A percentile compares a stretch with the other conserved stretches of the same genome.
These are phyloP conservation scores for Chelon labrosus DNA, from an alignment of 2,797 vertebrate species.

Conservation along the genomic window DNA sequence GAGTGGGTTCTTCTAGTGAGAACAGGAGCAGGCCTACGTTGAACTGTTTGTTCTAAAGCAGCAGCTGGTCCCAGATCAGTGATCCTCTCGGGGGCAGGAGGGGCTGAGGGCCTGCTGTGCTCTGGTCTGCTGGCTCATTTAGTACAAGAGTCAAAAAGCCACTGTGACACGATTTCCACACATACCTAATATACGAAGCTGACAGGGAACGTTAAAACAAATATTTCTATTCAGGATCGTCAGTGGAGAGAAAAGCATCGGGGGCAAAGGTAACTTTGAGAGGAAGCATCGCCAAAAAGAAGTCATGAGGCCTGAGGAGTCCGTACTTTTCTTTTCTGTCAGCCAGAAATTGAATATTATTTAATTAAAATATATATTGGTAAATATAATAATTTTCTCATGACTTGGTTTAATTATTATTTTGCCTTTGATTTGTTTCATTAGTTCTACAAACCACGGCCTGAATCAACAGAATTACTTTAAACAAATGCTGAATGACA, in stretches of 20 bases:
- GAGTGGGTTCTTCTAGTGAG: constrained; percentile 14
- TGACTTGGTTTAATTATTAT: no score
- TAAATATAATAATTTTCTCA: no score
- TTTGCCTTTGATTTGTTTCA: no score
- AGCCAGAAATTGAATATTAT: neutral
- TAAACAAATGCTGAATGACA: no score
- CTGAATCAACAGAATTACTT: no score
- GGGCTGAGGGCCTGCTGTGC: constrained; percentile 45
- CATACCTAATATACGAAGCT: no score
- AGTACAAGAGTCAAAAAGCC: constrained; percentile 46
- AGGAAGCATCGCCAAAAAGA: neutral
- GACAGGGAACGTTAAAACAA: neutral
- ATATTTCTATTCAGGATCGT: neutral
- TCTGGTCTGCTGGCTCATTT: constrained; percentile 49
- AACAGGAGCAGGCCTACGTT: constrained; percentile 23
- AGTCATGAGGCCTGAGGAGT: neutral
- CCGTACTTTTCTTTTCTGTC: neutral
- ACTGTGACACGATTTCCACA: neutral
- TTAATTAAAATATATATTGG: neutral
- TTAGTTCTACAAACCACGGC: no score
- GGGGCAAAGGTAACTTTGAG: neutral
- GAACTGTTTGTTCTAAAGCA: constrained; percentile 51
- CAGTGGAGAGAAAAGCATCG: neutral
- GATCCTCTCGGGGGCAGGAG: constrained; percentile 46
- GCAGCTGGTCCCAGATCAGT: constrained; percentile 69